A percentile compares a stretch with the other conserved stretches of the same genome.
Evolutionary conservation across 2,797 vertebrate genomes (phyloP).

Genomic region (Nyctibius grandis): DNA sequence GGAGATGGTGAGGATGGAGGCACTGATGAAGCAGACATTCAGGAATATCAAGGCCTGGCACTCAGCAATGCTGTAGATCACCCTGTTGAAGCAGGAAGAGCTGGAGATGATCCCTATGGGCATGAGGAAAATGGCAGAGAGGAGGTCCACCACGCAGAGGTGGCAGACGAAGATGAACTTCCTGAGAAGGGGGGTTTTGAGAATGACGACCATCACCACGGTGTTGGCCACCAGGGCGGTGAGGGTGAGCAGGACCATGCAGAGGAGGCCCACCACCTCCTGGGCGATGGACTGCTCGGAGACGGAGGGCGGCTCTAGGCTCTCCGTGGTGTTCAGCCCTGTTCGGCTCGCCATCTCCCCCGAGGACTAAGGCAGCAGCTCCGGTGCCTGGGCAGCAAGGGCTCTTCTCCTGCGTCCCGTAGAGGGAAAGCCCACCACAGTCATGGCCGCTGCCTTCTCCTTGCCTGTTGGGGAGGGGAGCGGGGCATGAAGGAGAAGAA

Average conservation of each 20-base stretch:
- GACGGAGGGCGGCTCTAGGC: constrained; percentile 50
- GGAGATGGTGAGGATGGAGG: constrained; percentile 89
- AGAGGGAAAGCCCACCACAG: background rate
- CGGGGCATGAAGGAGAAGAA: background rate
- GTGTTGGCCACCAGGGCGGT: constrained; percentile 85
- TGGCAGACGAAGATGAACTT: constrained; percentile 91
- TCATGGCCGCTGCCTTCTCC: background rate
- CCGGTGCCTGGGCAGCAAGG: background rate
- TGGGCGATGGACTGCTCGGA: constrained; percentile 41
- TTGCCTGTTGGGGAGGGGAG: background rate
- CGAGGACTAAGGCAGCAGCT: constrained; percentile 1
- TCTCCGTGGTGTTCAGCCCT: constrained; percentile 64
- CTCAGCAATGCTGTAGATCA: constrained; percentile 80
- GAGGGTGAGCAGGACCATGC: constrained; percentile 85
- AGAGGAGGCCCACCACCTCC: constrained; percentile 79
- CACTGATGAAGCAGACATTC: constrained; percentile 85
- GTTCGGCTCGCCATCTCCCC: constrained; percentile 45
- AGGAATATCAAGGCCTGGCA: constrained; percentile 87
- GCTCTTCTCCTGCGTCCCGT: background rate
- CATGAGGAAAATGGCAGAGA: constrained; percentile 90
- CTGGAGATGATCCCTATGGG: constrained; percentile 87
- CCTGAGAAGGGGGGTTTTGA: constrained; percentile 86
- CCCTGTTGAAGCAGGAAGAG: constrained; percentile 80
- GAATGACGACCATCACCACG: constrained; percentile 81
- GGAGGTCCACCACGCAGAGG: constrained; percentile 88